Percentiles rank a stretch among this genome's conserved stretches.
These are phyloP conservation scores for Glyptemys insculpta DNA, from an alignment of 2,797 vertebrate genomes.

Conservation along the genomic window DNA sequence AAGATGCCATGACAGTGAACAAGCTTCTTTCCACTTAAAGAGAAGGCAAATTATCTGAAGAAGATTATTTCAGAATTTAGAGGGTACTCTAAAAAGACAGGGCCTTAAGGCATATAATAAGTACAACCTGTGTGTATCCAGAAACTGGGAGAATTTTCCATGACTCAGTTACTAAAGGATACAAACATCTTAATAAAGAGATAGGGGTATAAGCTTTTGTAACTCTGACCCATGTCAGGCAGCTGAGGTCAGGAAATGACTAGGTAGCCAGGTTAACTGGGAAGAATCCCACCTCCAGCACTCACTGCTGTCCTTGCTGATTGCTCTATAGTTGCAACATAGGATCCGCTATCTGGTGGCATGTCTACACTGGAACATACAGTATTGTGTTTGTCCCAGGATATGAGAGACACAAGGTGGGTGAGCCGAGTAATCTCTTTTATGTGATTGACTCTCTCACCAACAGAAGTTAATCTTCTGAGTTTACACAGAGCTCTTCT, in stretches of 20 bases:
- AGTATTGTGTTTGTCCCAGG: background rate
- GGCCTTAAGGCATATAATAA: background rate
- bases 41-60: background rate
- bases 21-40: background rate
- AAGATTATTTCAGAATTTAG: background rate
- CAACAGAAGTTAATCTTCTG: background rate
- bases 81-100: background rate
- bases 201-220: background rate
- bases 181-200: background rate
- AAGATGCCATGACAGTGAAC: background rate
- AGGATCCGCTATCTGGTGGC: background rate
- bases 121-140: background rate
- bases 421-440: background rate
- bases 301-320: background rate
- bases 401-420: background rate
- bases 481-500: background rate
- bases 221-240: background rate
- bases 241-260: background rate
- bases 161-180: background rate
- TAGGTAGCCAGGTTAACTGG: accelerated
- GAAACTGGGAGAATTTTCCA: background rate
- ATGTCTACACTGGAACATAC: background rate
- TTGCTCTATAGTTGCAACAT: background rate
- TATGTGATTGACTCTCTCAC: background rate
- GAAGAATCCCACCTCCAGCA: background rate